phyloP scores from a whole-genome alignment of 2,797 vertebrate species.

The Melanotaenia boesemani region DNA sequence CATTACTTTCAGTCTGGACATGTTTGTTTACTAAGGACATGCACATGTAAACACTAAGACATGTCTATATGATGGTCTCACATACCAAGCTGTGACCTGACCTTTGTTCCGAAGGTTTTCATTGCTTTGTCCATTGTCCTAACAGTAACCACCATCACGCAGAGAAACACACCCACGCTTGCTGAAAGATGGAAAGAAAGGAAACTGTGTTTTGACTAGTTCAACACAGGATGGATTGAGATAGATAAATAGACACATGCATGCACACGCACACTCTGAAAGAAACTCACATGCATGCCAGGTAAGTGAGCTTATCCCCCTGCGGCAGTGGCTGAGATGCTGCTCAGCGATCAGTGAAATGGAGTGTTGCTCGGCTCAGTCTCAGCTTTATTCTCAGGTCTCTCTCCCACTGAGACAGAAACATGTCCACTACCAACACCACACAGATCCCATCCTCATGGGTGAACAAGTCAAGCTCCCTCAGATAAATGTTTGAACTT shows the following conservation, averaged over 20 bases:
- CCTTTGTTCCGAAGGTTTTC: constrained; percentile 56
- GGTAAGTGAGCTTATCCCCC: constrained; percentile 75
- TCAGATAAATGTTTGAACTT: constrained; percentile 32
- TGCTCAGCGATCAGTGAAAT: constrained; percentile 82
- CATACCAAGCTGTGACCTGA: constrained; percentile 59
- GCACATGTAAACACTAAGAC: constrained; percentile 3
- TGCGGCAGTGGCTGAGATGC: constrained; percentile 64
- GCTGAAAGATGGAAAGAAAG: constrained; percentile 33
- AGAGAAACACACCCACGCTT: constrained; percentile 51
- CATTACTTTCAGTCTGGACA: constrained; percentile 14
- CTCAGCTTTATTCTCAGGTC: constrained; percentile 69
- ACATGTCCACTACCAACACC: constrained; percentile 45
- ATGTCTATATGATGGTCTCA: constrained; percentile 4
- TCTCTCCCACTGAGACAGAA: constrained; percentile 57
- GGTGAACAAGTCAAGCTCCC: constrained; percentile 43
- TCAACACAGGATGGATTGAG: constrained; percentile 15
- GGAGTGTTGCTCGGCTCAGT: constrained; percentile 69
- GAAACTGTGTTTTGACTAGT: constrained; percentile 17
- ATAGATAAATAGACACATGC: constrained; percentile 31
- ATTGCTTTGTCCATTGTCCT: constrained; percentile 65
- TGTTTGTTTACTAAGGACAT: too few species aligned
- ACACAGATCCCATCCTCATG: constrained; percentile 47
- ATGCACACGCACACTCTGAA: constrained; percentile 33
- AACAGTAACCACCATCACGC: constrained; percentile 52
- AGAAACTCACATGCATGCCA: constrained; percentile 52